phyloP scores from a whole-genome alignment of 2,888 invertebrate species.

The Tanytarsus gracilentus region DNA sequence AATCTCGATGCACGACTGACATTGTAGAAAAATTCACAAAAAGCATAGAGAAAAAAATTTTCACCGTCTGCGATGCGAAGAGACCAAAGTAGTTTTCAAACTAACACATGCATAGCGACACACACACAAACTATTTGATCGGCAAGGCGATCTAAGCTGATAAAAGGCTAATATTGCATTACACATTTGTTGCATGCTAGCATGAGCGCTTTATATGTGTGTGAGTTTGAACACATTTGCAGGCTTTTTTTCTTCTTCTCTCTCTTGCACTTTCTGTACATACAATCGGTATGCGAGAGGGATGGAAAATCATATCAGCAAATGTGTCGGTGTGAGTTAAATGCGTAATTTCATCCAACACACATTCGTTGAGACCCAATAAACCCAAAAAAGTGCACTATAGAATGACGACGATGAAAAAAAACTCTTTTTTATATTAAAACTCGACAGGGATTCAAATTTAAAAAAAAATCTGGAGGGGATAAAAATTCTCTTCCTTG shows the following conservation, averaged over 20 bases:
- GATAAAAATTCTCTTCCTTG: background rate
- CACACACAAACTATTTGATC: conserved; percentile 11
- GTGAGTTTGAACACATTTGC: conserved; percentile 12
- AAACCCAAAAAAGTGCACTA: conserved; percentile 21
- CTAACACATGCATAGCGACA: background rate
- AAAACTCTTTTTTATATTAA: background rate
- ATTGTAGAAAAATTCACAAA: conserved; percentile 25
- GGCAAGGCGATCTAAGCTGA: conserved; percentile 24
- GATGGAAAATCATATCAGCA: conserved; percentile 22
- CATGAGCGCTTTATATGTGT: background rate
- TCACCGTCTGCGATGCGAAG: conserved; percentile 1
- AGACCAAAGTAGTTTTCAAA: too few relatives aligned
- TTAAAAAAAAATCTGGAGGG: conserved; percentile 17
- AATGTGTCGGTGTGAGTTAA: background rate
- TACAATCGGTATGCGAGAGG: background rate
- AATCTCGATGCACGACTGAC: conserved; percentile 28
- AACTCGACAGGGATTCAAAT: too few relatives aligned
- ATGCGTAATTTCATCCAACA: too few relatives aligned
- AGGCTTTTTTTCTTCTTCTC: conserved; percentile 16
- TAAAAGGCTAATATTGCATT: conserved; percentile 26
- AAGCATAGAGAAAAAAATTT: background rate
- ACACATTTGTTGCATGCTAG: conserved; percentile 22
- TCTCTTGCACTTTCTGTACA: background rate
- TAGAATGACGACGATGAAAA: too few relatives aligned
- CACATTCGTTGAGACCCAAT: background rate